Base-by-base conservation (phyloP, 2,797 vertebrate genomes). In the Eulemur albifrons region DNA sequence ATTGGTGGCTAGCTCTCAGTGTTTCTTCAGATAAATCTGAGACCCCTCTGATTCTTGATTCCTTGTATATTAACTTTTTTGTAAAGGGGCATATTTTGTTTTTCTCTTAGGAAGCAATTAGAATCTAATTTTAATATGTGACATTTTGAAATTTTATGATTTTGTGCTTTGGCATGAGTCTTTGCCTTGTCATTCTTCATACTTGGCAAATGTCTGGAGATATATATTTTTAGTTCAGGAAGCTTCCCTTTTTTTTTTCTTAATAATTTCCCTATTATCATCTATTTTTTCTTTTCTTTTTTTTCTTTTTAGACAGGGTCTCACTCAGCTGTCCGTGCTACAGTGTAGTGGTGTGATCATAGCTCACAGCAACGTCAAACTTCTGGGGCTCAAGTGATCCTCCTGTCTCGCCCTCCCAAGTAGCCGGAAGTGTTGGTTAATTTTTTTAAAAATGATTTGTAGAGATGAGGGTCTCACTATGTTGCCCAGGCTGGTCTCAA, bases 61-160 rank as follows among this genome's bases (percentile, higher is more conserved):
- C 23, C 11, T 75, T 35, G 14, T 38, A 80, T 76, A 52, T 75
- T 48, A 84, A 75, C 57, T 84, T 88, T 84, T 88, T 90, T 83
- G n/a, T 21, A 61, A 89, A 95, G 5, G 59, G 10, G 3, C 43
- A 10, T 83, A 21, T 82, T 67, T 83, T 80, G 23, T 61, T 93
- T 90, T 96, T 79, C 40, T 89, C n/a, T 79, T 67, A 43, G 67
- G 3, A 76, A 85, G 45, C 23, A 69, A 40, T 81, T 80, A 61
- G 48, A 81, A 57, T 94, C 50, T 92, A 89, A 89, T 94, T 76
- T 43, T 86, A 77, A 92, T 76, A 61, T 84, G 23, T 70, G 52
- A 76, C 20, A 80, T 90, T 90, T 90, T 94, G 63, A 94, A 80
- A 92, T 94, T 84, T 94, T 82, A 70, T 92, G 20, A 70, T 89